Conservation (phyloP, 2,113 vertebrate genomes). For the Cnemophilus loriae region DNA sequence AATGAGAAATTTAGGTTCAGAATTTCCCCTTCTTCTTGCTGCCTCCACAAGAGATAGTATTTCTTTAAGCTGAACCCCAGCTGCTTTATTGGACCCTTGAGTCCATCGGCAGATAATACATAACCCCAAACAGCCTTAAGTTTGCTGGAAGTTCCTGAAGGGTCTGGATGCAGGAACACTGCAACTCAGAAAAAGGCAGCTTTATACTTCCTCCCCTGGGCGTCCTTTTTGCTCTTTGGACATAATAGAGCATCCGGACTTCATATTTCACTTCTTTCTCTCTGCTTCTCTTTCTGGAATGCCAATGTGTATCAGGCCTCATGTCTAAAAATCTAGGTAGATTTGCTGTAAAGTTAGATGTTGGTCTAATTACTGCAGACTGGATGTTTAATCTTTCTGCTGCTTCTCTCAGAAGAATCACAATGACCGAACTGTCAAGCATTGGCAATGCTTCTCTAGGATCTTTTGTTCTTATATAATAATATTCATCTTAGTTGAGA, state of each 20-base stretch:
- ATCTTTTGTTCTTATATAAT: slow-evolving; percentile 30
- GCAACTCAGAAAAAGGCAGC: slow-evolving; percentile 10
- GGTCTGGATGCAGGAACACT: slow-evolving; percentile 10
- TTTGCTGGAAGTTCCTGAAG: slow-evolving; percentile 30
- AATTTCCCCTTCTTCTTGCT: not conserved
- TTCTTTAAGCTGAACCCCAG: slow-evolving; percentile 43
- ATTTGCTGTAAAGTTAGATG: not conserved
- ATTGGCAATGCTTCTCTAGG: not conserved
- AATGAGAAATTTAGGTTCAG: not conserved
- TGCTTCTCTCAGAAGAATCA: not conserved
- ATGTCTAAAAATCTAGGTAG: not conserved
- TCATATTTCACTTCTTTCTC: slow-evolving; percentile 5
- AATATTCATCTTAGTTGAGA: not conserved
- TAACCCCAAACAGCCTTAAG: slow-evolving; percentile 32
- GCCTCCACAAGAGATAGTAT: slow-evolving; percentile 10
- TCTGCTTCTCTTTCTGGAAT: not conserved
- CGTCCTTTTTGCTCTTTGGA: not conserved
- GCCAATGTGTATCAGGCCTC: not conserved
- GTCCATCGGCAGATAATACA: slow-evolving; percentile 21
- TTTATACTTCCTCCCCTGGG: slow-evolving; percentile 28
- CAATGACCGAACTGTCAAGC: not conserved
- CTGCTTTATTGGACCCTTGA: not conserved
- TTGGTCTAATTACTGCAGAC: not conserved
- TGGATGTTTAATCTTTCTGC: not conserved
- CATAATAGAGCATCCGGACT: slow-evolving; percentile 12